Evolutionary conservation across 2,113 vertebrate genomes (phyloP).

Genomic region (Tetraodon nigroviridis): DNA sequence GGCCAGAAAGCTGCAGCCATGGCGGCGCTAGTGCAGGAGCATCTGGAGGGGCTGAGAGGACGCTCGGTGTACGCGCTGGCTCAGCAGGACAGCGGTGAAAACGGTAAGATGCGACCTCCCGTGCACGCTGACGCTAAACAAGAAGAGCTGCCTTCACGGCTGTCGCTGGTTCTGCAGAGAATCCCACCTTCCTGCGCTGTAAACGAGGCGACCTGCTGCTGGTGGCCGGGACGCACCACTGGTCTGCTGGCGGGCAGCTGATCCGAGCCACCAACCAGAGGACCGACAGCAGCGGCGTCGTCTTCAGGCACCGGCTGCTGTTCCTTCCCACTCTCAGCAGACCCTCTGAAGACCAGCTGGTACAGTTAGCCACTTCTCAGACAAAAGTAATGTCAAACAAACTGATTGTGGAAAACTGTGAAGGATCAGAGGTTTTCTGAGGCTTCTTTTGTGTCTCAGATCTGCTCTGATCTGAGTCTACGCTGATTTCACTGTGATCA

Average conservation of each 20-base stretch:
- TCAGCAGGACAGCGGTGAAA: slow-evolving; percentile 71
- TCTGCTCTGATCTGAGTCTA: too few relatives aligned
- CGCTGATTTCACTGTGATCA: too few relatives aligned
- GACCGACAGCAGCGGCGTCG: slow-evolving; percentile 74
- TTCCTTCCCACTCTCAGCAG: slow-evolving; percentile 78
- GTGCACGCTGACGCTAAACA: not conserved
- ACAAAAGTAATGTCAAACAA: not conserved
- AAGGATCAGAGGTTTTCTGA: too few relatives aligned
- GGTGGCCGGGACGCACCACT: slow-evolving; percentile 66
- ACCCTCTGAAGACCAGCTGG: slow-evolving; percentile 81
- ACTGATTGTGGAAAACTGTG: not conserved
- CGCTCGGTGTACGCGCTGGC: slow-evolving; percentile 81
- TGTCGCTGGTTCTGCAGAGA: slow-evolving; percentile 65
- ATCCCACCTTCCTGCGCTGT: slow-evolving; percentile 73
- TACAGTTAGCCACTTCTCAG: slow-evolving; percentile 46
- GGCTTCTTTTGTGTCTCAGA: too few relatives aligned
- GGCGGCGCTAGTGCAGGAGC: slow-evolving; percentile 75
- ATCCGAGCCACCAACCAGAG: slow-evolving; percentile 77
- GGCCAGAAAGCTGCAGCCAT: slow-evolving; percentile 72
- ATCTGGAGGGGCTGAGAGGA: slow-evolving; percentile 82
- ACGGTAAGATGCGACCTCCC: slow-evolving; percentile 39
- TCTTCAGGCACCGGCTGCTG: slow-evolving; percentile 71
- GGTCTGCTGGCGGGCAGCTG: slow-evolving; percentile 64
- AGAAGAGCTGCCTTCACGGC: not conserved
- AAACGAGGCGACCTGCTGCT: slow-evolving; percentile 85